These are phyloP conservation scores for Ianthella basta DNA, from an alignment of 37 sponge, comb jelly and placozoan genomes.

Conservation along the genomic window DNA sequence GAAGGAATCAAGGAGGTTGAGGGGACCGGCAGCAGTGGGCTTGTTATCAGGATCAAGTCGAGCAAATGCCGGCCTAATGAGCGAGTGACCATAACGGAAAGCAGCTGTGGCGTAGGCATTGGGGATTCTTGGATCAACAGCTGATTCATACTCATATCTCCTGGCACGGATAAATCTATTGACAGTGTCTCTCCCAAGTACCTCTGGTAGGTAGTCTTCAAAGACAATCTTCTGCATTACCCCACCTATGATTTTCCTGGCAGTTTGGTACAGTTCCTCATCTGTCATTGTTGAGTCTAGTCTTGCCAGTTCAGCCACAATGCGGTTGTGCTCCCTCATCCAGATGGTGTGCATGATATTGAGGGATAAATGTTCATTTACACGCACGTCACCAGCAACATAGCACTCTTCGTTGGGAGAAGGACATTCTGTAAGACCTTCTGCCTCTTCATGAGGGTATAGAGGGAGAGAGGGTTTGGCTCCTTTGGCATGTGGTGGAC, in stretches of 20 bases:
- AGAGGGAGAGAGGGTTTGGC: neutral
- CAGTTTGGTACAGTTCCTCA: conserved; percentile 79
- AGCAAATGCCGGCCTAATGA: conserved; percentile 52
- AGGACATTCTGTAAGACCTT: neutral
- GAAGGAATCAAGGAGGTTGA: conserved; percentile 69
- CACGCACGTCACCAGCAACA: conserved; percentile 82
- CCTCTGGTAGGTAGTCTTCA: conserved; percentile 34
- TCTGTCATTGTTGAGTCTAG: conserved; percentile 88
- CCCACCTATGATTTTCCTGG: conserved; percentile 52
- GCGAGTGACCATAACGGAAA: conserved; percentile 83
- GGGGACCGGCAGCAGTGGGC: conserved; percentile 44
- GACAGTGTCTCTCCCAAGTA: conserved; percentile 23
- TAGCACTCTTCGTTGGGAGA: conserved; percentile 27
- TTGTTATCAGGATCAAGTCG: conserved; percentile 45
- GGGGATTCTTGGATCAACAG: conserved; percentile 63
- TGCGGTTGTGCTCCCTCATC: conserved; percentile 70
- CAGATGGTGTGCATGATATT: conserved; percentile 82
- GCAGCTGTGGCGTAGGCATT: conserved; percentile 85
- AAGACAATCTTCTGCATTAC: conserved; percentile 25
- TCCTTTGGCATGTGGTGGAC: neutral
- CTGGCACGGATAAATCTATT: neutral
- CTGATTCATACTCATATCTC: conserved; percentile 59
- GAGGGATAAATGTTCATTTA: conserved; percentile 75
- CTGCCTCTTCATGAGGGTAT: neutral
- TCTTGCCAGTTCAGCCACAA: conserved; percentile 45